These are phyloP conservation scores for Oncorhynchus tshawytscha DNA, from an alignment of 2,113 vertebrate genomes.

Conservation along the genomic window DNA sequence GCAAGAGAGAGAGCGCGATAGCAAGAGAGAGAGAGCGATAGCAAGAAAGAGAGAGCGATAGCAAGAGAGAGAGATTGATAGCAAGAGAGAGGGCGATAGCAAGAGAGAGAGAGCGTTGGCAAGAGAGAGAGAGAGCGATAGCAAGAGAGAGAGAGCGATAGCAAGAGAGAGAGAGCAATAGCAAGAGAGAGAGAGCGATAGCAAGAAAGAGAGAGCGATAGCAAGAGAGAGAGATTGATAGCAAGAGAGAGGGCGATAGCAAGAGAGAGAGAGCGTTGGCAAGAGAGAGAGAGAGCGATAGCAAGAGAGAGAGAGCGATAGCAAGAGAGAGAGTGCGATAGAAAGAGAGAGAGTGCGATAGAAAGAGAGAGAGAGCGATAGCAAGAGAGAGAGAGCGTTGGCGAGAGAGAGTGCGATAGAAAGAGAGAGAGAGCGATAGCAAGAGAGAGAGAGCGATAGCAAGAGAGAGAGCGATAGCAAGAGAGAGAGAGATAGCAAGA, in stretches of 20 bases:
- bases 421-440: no score
- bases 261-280: neutral
- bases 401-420: no score
- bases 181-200: no score
- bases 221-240: no score
- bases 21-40: slow-evolving; percentile 4
- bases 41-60: slow-evolving; percentile 28
- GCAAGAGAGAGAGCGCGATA: no score
- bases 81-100: no score
- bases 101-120: no score
- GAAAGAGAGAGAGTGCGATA: slow-evolving; percentile 6
- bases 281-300: neutral
- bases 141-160: neutral
- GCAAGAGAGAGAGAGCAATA: no score
- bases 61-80: slow-evolving; percentile 22
- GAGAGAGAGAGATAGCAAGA: neutral
- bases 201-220: no score
- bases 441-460: no score
- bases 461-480: neutral
- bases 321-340: neutral
- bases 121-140: no score
- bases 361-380: slow-evolving; percentile 29
- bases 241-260: no score
- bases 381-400: slow-evolving; percentile 25
- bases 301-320: neutral